phyloP scores from a whole-genome alignment of 2,797 vertebrate genomes.

The Podarcis siculus region DNA sequence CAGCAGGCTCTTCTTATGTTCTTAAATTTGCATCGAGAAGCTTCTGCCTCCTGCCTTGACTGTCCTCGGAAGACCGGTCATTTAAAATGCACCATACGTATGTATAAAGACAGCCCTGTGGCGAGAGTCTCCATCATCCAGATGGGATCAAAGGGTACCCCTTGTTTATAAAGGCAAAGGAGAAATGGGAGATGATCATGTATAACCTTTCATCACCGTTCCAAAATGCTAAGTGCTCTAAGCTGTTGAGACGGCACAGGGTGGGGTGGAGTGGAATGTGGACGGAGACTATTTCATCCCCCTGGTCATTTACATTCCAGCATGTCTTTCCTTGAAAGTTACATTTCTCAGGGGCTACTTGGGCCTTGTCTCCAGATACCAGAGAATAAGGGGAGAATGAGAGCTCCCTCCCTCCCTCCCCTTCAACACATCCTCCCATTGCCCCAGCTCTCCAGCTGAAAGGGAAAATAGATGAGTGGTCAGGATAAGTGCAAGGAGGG shows the following conservation, averaged over 20 bases:
- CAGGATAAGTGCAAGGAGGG: too few relatives aligned
- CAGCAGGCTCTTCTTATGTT: too few relatives aligned
- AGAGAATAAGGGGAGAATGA: too few relatives aligned
- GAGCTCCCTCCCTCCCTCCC: too few relatives aligned
- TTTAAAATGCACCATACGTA: not conserved
- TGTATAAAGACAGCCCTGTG: not conserved
- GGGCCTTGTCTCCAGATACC: too few relatives aligned
- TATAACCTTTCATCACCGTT: not conserved
- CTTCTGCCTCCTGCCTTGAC: not conserved
- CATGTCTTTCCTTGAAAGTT: too few relatives aligned
- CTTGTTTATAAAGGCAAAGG: not conserved
- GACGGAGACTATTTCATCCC: not conserved
- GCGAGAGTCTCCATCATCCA: not conserved
- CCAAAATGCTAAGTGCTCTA: not conserved
- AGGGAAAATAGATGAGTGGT: too few relatives aligned
- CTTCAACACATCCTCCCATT: too few relatives aligned
- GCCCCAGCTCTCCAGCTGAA: too few relatives aligned
- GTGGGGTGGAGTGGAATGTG: not conserved
- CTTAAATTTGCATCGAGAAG: too few relatives aligned
- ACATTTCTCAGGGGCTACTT: too few relatives aligned
- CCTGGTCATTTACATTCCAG: not conserved
- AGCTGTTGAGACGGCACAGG: not conserved
- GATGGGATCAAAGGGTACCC: not conserved
- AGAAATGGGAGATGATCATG: not conserved
- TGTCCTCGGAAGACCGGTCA: not conserved